These are phyloP conservation scores for Himalopsyche tibetana DNA, from an alignment of 2,888 invertebrate species.

Conservation along the genomic window DNA sequence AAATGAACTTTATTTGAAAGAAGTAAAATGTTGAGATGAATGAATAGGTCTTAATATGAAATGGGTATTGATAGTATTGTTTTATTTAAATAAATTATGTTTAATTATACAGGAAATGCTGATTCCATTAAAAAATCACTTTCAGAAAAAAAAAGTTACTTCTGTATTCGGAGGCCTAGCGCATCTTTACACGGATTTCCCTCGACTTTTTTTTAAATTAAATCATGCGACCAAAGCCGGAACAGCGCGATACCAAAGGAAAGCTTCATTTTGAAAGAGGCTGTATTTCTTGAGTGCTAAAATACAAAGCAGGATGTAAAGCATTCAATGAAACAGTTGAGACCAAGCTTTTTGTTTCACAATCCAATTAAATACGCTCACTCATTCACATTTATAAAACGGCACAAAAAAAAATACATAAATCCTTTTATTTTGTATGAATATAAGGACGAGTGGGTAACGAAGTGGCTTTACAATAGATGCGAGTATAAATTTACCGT, in stretches of 20 bases:
- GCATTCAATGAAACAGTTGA: conserved; percentile 21
- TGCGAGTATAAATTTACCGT: background rate
- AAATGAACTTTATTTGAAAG: too few species aligned
- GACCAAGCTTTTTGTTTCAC: conserved; percentile 15
- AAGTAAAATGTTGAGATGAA: too few species aligned
- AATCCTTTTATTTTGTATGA: background rate
- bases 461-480: background rate
- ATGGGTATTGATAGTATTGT: too few species aligned
- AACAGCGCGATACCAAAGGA: conserved; percentile 1
- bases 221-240: background rate
- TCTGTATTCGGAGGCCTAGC: too few species aligned
- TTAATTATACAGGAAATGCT: too few species aligned
- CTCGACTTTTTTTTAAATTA: conserved; percentile 22
- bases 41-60: too few species aligned
- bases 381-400: conserved; percentile 11
- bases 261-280: background rate
- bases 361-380: conserved; percentile 17
- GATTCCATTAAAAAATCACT: too few species aligned
- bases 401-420: background rate
- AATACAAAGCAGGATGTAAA: conserved; percentile 30
- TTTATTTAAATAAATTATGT: too few species aligned
- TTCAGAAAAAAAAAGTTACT: too few species aligned
- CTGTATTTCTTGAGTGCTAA: conserved; percentile 10
- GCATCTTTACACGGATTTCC: background rate
- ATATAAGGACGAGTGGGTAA: background rate